Base-by-base conservation (phyloP, 2,888 invertebrate genomes). In the Amiota communis region DNA sequence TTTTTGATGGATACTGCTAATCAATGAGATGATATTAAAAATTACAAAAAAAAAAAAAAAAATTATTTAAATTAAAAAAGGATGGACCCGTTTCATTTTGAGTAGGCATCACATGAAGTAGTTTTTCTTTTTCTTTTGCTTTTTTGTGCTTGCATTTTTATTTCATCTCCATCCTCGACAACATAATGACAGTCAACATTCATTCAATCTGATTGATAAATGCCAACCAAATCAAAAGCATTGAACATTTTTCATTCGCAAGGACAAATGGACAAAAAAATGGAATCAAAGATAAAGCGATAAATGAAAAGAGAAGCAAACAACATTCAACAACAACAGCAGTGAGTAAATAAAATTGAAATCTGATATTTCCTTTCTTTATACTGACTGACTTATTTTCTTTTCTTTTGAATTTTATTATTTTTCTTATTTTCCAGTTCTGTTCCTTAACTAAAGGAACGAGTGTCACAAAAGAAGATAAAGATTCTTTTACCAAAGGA, bases 181-280 rank as follows among this genome's bases (percentile, higher is more conserved):
- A 36, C 36, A 36, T 36, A 36, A 36, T 36, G 36, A 36, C 36
- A 36, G 36, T 4, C 36, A 36, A 6, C 36, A 36, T 36, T 36
- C 36, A 36, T 85, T 85, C 82, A 84, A 83, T 84, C 81, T 85
- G 86, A 85, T 83, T 85, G 83, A 83, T 83, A 83, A 86, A 84
- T 78, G 76, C 36, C 68, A 51, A 53, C 12, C 15, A 23, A 51
- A 53, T 3, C 15, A 23, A 63, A 63, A 63, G 15, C 56, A n/a
- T 56, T 56, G 10, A 56, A 8, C 3, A 56, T n/a, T 36, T 36
- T 36, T 36, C 23, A 23, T 23, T 23, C 36, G 36, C 36, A 36
- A 36, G 36, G 36, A 36, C 36, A 36, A 36, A 36, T 36, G 36
- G 36, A 36, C 8, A 36, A 13, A 48, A 17, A 15, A 67, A 48